phyloP scores from a whole-genome alignment of 2,113 vertebrate species.

The Myrmophylax atrothorax region DNA sequence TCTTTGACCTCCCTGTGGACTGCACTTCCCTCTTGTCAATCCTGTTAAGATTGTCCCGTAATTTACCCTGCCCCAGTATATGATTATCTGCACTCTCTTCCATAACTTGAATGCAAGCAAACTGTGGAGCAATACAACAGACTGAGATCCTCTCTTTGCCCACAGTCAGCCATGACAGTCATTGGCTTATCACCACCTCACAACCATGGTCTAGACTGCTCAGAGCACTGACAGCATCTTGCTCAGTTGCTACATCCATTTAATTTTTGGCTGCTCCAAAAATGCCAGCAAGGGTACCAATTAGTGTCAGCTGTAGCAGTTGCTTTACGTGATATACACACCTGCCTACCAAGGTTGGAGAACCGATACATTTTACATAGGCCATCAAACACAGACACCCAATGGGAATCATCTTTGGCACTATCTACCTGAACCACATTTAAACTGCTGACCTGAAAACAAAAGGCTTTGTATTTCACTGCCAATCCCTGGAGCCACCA shows the following conservation, averaged over 20 bases:
- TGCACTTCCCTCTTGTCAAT: not conserved
- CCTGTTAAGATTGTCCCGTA: not conserved
- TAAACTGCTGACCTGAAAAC: constrained; percentile 39
- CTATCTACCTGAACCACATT: constrained; percentile 2
- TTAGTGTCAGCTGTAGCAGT: constrained; percentile 38
- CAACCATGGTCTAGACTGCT: not conserved
- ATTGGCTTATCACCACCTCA: not conserved
- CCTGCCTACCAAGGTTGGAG: not conserved
- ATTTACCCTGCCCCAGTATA: rapidly evolving
- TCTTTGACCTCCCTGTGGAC: not conserved
- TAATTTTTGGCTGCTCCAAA: constrained; percentile 19
- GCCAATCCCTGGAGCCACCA: not conserved
- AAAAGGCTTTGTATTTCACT: constrained; percentile 34
- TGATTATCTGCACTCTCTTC: not conserved
- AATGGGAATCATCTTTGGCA: constrained; percentile 15
- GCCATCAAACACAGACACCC: constrained; percentile 35
- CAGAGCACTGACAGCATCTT: not conserved
- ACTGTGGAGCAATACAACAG: not conserved
- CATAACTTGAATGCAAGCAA: not conserved
- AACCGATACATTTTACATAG: not conserved
- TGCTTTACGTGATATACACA: not conserved
- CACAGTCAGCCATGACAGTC: not conserved
- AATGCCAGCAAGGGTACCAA: constrained; percentile 14
- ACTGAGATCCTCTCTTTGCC: not conserved
- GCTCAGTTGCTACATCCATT: not conserved